Conservation (phyloP, 2,888 invertebrate species). For the Eristalis tenax region DNA sequence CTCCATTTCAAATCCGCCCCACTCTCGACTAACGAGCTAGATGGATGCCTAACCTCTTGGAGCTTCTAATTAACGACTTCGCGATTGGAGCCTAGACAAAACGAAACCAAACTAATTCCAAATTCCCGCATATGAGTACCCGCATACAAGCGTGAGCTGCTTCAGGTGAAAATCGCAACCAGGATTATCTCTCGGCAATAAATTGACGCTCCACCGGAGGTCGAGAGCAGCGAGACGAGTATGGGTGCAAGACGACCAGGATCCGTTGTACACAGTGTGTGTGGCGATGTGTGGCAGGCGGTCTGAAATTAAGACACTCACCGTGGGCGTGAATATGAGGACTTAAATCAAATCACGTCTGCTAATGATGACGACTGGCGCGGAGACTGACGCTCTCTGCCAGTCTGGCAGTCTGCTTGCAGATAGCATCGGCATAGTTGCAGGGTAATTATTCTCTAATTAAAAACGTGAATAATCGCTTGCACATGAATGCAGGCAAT, state of each 20-base stretch:
- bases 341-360: slow-evolving; percentile 70
- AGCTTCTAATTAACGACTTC: slow-evolving; percentile 50
- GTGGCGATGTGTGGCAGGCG: slow-evolving; percentile 61
- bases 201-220: slow-evolving; percentile 53
- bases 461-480: slow-evolving; percentile 77
- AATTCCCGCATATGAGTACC: slow-evolving; percentile 21
- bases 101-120: slow-evolving; percentile 50
- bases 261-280: slow-evolving; percentile 74
- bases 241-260: slow-evolving; percentile 42
- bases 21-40: not conserved
- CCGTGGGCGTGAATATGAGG: slow-evolving; percentile 54
- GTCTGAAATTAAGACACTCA: slow-evolving; percentile 77
- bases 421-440: slow-evolving; percentile 69
- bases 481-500: slow-evolving; percentile 38
- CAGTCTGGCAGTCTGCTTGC: slow-evolving; percentile 62
- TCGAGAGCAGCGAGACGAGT: not conserved
- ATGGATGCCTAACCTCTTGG: not conserved
- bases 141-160: not conserved
- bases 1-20: not conserved
- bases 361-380: slow-evolving; percentile 68
- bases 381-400: slow-evolving; percentile 55
- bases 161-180: not conserved
- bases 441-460: slow-evolving; percentile 79
- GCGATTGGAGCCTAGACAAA: slow-evolving; percentile 55
- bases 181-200: slow-evolving; percentile 40